Conservation (phyloP, 2,797 vertebrate genomes). For the Pteropus rufus region DNA sequence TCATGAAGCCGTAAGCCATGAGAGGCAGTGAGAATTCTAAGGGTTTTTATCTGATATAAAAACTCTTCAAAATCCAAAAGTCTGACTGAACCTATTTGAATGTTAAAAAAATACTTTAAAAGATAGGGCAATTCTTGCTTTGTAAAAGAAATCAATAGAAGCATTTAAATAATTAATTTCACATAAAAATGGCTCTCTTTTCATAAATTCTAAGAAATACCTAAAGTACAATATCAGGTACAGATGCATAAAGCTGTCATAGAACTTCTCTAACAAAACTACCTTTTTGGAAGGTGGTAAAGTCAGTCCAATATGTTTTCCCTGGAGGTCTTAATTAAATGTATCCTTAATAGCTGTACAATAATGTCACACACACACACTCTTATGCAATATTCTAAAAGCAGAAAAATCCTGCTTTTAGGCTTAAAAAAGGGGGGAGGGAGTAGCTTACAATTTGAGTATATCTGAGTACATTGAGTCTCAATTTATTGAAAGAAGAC, state of each 20-base stretch:
- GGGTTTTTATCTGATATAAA: neutral
- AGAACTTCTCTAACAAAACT: neutral
- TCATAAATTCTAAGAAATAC: neutral
- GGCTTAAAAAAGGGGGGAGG: neutral
- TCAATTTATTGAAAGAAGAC: slow-evolving; percentile 3
- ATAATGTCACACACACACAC: neutral
- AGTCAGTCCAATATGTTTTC: neutral
- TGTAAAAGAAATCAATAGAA: neutral
- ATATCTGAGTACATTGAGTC: neutral
- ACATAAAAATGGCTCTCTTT: neutral
- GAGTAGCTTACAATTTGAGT: neutral
- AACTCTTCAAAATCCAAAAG: neutral
- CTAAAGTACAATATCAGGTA: neutral
- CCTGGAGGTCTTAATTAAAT: neutral
- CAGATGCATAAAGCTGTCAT: neutral
- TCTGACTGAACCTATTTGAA: neutral
- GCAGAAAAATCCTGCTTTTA: neutral
- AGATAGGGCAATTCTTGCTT: neutral
- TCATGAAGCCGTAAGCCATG: neutral
- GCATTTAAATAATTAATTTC: neutral
- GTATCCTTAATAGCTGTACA: neutral
- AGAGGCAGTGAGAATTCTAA: neutral
- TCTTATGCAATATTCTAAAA: neutral
- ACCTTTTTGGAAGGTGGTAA: slow-evolving; percentile 11
- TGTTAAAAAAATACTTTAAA: neutral